Evolutionary conservation across 2,888 invertebrate genomes (phyloP).

Genomic region (Pherbina coryleti): DNA sequence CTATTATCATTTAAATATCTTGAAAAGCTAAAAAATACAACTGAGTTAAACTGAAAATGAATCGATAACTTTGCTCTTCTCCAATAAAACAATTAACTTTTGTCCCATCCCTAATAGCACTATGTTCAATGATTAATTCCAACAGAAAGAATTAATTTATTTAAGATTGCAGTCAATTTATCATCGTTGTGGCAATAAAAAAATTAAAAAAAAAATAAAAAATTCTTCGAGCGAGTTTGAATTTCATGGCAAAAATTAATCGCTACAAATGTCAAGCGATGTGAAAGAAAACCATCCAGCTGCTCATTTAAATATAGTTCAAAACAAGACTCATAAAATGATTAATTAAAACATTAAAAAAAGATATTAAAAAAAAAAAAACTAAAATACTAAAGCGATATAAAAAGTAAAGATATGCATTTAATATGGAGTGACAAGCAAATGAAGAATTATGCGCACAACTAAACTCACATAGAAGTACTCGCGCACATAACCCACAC

Average conservation of each 20-base stretch:
- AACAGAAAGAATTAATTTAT: neutral
- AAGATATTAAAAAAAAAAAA: neutral
- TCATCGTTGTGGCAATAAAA: neutral
- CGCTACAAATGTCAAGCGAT: slow-evolving; percentile 15
- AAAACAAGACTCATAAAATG: neutral
- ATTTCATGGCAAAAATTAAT: neutral
- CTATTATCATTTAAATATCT: too few relatives aligned
- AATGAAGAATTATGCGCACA: slow-evolving; percentile 8
- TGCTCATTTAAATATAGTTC: slow-evolving; percentile 21
- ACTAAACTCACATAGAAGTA: neutral
- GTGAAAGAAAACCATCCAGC: neutral
- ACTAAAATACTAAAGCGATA: slow-evolving; percentile 8
- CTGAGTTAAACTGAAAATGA: too few relatives aligned
- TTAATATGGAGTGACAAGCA: slow-evolving; percentile 16
- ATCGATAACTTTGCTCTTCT: too few relatives aligned
- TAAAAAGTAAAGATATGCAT: slow-evolving; percentile 23
- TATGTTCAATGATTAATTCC: too few relatives aligned
- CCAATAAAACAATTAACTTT: too few relatives aligned
- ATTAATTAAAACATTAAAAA: slow-evolving; percentile 27
- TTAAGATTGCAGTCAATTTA: slow-evolving; percentile 6
- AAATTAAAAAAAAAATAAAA: neutral
- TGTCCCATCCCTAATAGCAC: too few relatives aligned
- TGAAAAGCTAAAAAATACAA: too few relatives aligned
- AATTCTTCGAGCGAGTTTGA: neutral
- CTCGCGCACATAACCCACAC: neutral